phyloP scores from a whole-genome alignment of 2,888 invertebrate species.

The Aplocera efformata region DNA sequence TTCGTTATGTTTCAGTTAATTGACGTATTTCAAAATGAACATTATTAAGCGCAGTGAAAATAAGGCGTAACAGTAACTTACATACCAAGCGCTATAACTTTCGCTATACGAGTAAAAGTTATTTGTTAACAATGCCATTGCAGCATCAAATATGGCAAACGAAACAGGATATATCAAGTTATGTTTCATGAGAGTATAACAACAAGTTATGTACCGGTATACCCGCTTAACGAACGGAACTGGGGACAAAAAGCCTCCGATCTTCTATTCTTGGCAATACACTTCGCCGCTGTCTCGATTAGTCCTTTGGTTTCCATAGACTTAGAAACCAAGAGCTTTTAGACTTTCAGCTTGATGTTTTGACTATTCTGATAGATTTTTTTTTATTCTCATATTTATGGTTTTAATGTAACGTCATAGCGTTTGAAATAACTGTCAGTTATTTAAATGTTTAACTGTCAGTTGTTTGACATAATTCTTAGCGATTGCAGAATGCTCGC shows the following conservation, averaged over 20 bases:
- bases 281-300: slow-evolving; percentile 50
- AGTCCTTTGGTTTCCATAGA: slow-evolving; percentile 37
- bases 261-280: slow-evolving; percentile 52
- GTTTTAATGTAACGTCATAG: too few species aligned
- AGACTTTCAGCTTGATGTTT: too few species aligned
- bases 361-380: too few species aligned
- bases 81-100: slow-evolving; percentile 2
- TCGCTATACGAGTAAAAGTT: slow-evolving; percentile 4
- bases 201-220: slow-evolving; percentile 31
- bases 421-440: too few species aligned
- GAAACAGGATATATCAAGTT: background rate
- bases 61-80: background rate
- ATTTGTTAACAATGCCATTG: slow-evolving; percentile 12
- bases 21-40: too few species aligned
- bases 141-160: slow-evolving; percentile 9
- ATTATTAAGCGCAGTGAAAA: too few species aligned
- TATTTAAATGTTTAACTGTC: too few species aligned
- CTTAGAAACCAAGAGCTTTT: background rate
- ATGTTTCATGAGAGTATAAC: slow-evolving; percentile 27
- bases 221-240: slow-evolving; percentile 50
- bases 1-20: too few species aligned
- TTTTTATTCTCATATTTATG: too few species aligned
- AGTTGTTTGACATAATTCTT: too few species aligned
- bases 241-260: slow-evolving; percentile 58
- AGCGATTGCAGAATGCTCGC: too few species aligned